Conservation (phyloP, 1,140 invertebrate species). For the Drosophila baimaii region DNA sequence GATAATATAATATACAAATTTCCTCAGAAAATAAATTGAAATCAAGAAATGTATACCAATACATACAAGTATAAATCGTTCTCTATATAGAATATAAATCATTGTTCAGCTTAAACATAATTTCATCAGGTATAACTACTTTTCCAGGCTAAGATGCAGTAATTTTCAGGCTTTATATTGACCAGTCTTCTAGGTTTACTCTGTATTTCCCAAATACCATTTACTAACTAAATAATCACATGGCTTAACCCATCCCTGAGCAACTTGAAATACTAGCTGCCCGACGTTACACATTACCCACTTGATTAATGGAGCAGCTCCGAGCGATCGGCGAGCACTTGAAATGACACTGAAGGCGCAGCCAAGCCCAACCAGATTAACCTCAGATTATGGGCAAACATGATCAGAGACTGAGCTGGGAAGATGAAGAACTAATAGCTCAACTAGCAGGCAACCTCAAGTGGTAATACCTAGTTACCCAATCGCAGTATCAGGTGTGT, state of each 20-base stretch:
- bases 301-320: conserved; percentile 60
- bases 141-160: not conserved
- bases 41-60: too few relatives aligned
- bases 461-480: conserved; percentile 32
- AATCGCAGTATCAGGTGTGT: conserved; percentile 45
- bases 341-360: conserved; percentile 55
- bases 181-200: too few relatives aligned
- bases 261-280: conserved; percentile 30
- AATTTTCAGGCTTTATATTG: not conserved
- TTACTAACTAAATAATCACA: conserved; percentile 9
- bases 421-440: conserved; percentile 41
- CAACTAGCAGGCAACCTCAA: conserved; percentile 16
- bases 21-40: too few relatives aligned
- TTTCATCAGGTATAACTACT: not conserved
- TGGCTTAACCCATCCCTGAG: conserved; percentile 2
- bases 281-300: conserved; percentile 33
- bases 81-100: too few relatives aligned
- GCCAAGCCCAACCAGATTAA: conserved; percentile 39
- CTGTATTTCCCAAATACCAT: not conserved
- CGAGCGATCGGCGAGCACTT: conserved; percentile 28
- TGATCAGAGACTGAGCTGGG: conserved; percentile 26
- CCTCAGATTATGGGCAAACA: conserved; percentile 45
- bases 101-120: not conserved
- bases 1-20: not conserved
- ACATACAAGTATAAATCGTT: too few relatives aligned